phyloP scores from a whole-genome alignment of 2,888 invertebrate genomes.

The Mactromeris polynyma region DNA sequence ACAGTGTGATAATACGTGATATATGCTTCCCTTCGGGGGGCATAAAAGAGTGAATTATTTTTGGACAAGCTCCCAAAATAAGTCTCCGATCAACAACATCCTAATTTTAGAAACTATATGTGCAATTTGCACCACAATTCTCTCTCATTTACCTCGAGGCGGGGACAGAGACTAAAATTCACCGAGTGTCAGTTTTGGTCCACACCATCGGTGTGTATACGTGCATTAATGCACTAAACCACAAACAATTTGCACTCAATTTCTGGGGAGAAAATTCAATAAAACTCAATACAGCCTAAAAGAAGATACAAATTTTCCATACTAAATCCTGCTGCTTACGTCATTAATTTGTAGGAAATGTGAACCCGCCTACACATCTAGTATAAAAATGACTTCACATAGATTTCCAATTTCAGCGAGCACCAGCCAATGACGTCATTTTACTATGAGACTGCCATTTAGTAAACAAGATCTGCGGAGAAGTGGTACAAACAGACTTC shows the following conservation, averaged over 20 bases:
- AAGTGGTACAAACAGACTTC: slow-evolving; percentile 45
- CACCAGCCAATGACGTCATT: slow-evolving; percentile 54
- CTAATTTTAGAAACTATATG: not conserved
- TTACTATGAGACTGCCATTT: slow-evolving; percentile 54
- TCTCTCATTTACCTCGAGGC: not conserved
- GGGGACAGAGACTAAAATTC: not conserved
- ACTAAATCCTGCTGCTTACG: slow-evolving; percentile 28
- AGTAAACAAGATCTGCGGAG: slow-evolving; percentile 50
- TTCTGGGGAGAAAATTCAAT: slow-evolving; percentile 24
- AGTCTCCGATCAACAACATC: not conserved
- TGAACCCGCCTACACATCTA: slow-evolving; percentile 27
- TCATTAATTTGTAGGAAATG: slow-evolving; percentile 33
- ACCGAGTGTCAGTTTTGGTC: not conserved
- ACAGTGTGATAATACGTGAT: too few relatives aligned
- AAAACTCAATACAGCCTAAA: slow-evolving; percentile 34
- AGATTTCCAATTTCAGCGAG: slow-evolving; percentile 7
- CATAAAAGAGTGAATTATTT: not conserved
- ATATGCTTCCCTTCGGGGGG: too few relatives aligned
- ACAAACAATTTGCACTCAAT: not conserved
- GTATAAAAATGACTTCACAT: slow-evolving; percentile 14
- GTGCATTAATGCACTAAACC: not conserved
- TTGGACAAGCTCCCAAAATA: not conserved
- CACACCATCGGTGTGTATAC: not conserved
- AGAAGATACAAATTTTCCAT: slow-evolving; percentile 36
- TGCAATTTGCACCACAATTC: not conserved